Base-by-base conservation (phyloP, 2,113 vertebrate genomes). In the Sialia sialis region DNA sequence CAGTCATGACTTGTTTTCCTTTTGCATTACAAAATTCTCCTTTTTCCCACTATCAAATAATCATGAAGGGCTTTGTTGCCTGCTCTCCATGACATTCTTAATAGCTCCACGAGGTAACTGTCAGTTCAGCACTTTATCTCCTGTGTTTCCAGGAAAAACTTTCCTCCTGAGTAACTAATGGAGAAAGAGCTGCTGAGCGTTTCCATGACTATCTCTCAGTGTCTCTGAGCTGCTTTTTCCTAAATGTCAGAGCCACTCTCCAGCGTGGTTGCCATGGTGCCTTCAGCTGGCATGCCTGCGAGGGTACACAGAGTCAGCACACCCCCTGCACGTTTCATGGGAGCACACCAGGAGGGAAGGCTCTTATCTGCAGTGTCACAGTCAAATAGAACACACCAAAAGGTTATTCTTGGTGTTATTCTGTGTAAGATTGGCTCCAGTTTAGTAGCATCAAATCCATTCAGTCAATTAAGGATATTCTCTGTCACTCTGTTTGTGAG, bases 251-350 rank as follows among this genome's bases (percentile, higher is more conserved):
- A 85, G 79, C 16, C 38, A 3, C 27, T 75, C 68, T 95, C 16
- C 72, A 56, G 67, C 4, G 0, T 91, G 75, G 96, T 97, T 96
- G 14, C 95, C 85, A 86, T 90, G 96, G 95, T 86, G 82, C 25
- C 0, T 66, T 74, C 49, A 63, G 62, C 78, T 59, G 77, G 74
- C 60, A 23, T 29, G 60, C 70, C 67, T 74, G 70, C 81, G 2
- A 19, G 39, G 55, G 23, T 26, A 80, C 84, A 6, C 78, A 51
- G 39, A 62, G 58, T 66, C 89, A 67, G 89, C 59, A 48, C 88
- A 67, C 60, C 36, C 84, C 15, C 84, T 25, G 62, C 75, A 88
- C 5, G 0, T 67, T 74, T 62, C 8, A 32, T 4, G 23, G 87
- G 51, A 60, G 6, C 26, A 4, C 8, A 20, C 0, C 0, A 17